These are phyloP conservation scores for Metaphire vulgaris DNA, from an alignment of 1,140 invertebrate genomes.

Conservation along the genomic window DNA sequence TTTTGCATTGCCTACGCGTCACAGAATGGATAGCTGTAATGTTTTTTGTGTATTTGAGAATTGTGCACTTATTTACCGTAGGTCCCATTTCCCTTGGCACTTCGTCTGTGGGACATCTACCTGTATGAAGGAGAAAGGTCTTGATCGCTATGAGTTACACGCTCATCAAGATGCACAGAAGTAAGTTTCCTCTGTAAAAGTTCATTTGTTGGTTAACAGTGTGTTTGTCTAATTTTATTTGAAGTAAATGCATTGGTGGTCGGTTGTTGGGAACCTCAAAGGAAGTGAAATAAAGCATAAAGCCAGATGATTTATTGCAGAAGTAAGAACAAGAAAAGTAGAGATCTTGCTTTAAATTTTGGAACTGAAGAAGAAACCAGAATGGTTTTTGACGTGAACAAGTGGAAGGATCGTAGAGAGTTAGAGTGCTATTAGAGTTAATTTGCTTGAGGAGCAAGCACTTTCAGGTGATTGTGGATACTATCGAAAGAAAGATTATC, in stretches of 20 bases:
- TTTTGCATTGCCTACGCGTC: not conserved
- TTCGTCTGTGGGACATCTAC: constrained; percentile 96
- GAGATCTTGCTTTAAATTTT: not conserved
- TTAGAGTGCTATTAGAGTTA: too few relatives aligned
- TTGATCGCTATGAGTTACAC: constrained; percentile 94
- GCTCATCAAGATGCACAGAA: constrained; percentile 88
- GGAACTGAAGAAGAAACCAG: too few relatives aligned
- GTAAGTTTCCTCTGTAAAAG: constrained; percentile 41
- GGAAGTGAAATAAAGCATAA: not conserved
- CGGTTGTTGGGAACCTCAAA: not conserved
- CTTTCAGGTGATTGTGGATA: too few relatives aligned
- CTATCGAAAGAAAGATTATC: too few relatives aligned
- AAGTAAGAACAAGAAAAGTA: not conserved
- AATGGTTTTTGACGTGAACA: too few relatives aligned
- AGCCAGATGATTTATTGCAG: not conserved
- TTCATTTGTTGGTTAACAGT: not conserved
- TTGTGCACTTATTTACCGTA: constrained; percentile 44
- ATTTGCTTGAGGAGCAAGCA: too few relatives aligned
- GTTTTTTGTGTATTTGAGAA: not conserved
- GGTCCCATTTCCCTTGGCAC: constrained; percentile 85
- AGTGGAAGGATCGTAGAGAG: too few relatives aligned
- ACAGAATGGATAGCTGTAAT: not conserved
- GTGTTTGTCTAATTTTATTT: not conserved
- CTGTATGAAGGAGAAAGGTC: constrained; percentile 88
- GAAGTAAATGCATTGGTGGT: not conserved